A percentile compares a stretch with the other conserved stretches of the same genome.
phyloP scores from a whole-genome alignment of 2,888 invertebrate genomes.

The Drosophila anomalata region DNA sequence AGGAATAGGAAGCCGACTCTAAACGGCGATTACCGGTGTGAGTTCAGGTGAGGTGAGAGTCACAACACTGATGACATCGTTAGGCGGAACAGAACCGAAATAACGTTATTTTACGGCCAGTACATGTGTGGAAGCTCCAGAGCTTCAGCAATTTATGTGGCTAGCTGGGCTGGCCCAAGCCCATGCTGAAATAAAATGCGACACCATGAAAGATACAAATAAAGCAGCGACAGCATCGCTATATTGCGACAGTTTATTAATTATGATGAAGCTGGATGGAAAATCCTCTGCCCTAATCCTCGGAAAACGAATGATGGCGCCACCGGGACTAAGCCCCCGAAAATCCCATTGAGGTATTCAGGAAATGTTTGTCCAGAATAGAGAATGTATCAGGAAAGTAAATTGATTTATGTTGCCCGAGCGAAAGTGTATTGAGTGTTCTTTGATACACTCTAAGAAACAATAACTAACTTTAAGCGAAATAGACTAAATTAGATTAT shows the following conservation, averaged over 20 bases:
- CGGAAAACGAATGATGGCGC: conserved; percentile 66
- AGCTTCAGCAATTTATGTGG: conserved; percentile 56
- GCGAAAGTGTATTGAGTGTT: not conserved
- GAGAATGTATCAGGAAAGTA: conserved; percentile 4
- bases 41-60: conserved; percentile 24
- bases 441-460: not conserved
- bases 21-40: conserved; percentile 63
- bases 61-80: conserved; percentile 58
- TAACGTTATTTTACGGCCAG: conserved; percentile 67
- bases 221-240: conserved; percentile 6
- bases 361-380: conserved; percentile 21
- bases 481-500: not conserved
- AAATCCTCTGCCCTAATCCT: conserved; percentile 55
- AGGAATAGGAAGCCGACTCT: conserved; percentile 46
- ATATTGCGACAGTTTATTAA: conserved; percentile 58
- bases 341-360: conserved; percentile 17
- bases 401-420: conserved; percentile 25
- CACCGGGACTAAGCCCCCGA: conserved; percentile 56
- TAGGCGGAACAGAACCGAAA: conserved; percentile 57
- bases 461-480: not conserved
- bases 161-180: not conserved
- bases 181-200: conserved; percentile 57
- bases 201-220: conserved; percentile 19
- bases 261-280: conserved; percentile 59
- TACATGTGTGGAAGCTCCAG: conserved; percentile 55